Conservation (phyloP, 2,797 vertebrate species). For the Macrochelys suwanniensis region DNA sequence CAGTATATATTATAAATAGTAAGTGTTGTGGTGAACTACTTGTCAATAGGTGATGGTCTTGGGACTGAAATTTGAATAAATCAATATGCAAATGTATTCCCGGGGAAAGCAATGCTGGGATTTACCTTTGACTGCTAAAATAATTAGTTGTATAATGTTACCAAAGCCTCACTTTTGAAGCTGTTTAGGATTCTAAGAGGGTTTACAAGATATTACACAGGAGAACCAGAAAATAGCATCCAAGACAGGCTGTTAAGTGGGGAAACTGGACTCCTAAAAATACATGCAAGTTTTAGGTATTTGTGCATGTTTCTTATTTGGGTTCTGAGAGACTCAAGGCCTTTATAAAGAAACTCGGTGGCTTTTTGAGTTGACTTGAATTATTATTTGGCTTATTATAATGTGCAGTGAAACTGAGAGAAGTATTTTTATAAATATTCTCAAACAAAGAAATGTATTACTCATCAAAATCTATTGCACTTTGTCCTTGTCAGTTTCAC, state of each 20-base stretch:
- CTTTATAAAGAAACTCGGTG: neutral
- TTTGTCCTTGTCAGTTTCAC: neutral
- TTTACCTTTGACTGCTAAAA: neutral
- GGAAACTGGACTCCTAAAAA: neutral
- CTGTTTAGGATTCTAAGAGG: neutral
- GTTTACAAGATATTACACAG: neutral
- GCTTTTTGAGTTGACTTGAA: neutral
- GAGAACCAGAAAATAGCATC: neutral
- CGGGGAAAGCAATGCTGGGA: too few relatives aligned
- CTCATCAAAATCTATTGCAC: neutral
- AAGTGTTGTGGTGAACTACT: neutral
- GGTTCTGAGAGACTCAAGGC: neutral
- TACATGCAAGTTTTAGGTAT: neutral
- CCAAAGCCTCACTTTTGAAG: neutral
- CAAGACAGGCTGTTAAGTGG: neutral
- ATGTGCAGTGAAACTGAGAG: neutral
- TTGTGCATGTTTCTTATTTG: neutral
- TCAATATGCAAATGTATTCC: too few relatives aligned
- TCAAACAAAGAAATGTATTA: neutral
- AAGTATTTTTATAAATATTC: neutral
- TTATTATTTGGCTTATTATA: neutral
- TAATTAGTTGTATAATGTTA: neutral
- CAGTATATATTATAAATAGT: neutral
- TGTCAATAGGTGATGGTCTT: too few relatives aligned
- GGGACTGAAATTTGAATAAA: too few relatives aligned